These are phyloP conservation scores for Ferdinandea cuprea DNA, from an alignment of 2,888 invertebrate species.

Conservation along the genomic window DNA sequence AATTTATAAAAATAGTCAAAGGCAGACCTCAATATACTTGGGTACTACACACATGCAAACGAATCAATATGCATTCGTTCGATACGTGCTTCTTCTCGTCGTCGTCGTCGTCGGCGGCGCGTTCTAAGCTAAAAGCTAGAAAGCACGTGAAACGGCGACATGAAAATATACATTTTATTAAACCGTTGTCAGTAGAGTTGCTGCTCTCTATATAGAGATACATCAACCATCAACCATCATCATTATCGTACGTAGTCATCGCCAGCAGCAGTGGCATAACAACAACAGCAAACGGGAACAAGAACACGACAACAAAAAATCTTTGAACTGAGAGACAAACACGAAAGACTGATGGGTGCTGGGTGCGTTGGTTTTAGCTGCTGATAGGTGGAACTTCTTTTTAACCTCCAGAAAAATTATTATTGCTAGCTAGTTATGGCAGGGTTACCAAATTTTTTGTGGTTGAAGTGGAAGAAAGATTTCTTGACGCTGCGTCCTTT, in stretches of 20 bases:
- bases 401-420: constrained; percentile 48
- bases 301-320: constrained; percentile 40
- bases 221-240: constrained; percentile 37
- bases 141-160: constrained; percentile 57
- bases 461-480: too few relatives aligned
- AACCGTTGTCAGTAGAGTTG: constrained; percentile 50
- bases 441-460: constrained; percentile 52
- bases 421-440: constrained; percentile 22
- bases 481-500: too few relatives aligned
- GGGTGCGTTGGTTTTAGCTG: constrained; percentile 32
- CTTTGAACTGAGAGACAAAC: constrained; percentile 43
- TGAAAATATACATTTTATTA: constrained; percentile 46
- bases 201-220: constrained; percentile 45
- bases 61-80: constrained; percentile 43
- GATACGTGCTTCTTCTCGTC: constrained; percentile 22
- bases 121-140: constrained; percentile 54
- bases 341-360: constrained; percentile 52
- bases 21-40: constrained; percentile 57
- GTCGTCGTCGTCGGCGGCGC: too few relatives aligned
- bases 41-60: constrained; percentile 25
- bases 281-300: constrained; percentile 30
- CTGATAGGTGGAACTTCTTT: constrained; percentile 51
- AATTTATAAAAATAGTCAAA: constrained; percentile 66
- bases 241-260: constrained; percentile 50
- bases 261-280: too few relatives aligned